A percentile compares a stretch with the other conserved stretches of the same genome.
Evolutionary conservation across 2,113 vertebrate species (phyloP).

Genomic region (Cyprinodon brontotheroides): DNA sequence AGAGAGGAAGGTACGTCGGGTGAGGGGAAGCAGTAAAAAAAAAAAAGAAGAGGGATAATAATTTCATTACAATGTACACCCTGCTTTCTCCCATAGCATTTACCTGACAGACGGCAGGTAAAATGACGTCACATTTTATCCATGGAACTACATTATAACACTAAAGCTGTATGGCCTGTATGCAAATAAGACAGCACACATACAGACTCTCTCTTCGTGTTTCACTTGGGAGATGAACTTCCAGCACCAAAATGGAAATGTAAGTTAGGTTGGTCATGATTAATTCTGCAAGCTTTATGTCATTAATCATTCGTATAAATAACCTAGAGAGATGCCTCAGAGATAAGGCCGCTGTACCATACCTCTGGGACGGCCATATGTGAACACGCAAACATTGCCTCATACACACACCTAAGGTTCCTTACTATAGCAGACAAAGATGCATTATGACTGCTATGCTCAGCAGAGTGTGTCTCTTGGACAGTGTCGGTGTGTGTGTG

Average conservation of each 20-base stretch:
- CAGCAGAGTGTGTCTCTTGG: conserved; percentile 26
- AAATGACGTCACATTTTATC: conserved; percentile 14
- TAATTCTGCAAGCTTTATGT: conserved; percentile 59
- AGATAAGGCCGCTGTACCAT: conserved; percentile 57
- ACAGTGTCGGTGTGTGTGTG: not conserved
- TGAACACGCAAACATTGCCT: conserved; percentile 43
- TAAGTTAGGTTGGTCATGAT: conserved; percentile 60
- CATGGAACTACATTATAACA: conserved; percentile 9
- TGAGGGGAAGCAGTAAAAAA: not conserved
- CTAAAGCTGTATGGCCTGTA: not conserved
- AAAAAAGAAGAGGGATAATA: too few relatives aligned
- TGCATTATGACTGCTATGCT: conserved; percentile 34
- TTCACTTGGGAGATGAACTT: conserved; percentile 33
- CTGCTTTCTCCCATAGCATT: not conserved
- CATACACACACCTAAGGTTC: conserved; percentile 10
- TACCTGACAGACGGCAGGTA: conserved; percentile 5
- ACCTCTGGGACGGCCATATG: conserved; percentile 61
- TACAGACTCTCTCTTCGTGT: not conserved
- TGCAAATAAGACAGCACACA: conserved; percentile 7
- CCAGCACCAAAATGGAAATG: conserved; percentile 44
- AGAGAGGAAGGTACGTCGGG: not conserved
- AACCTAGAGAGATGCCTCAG: conserved; percentile 52
- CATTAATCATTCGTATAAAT: conserved; percentile 79
- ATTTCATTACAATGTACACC: conserved; percentile 4
- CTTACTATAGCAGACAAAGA: conserved; percentile 31